Percentiles rank a stretch among this genome's conserved stretches.
Evolutionary conservation across 1,140 invertebrate species (phyloP).

Genomic region (Aricia agestis): DNA sequence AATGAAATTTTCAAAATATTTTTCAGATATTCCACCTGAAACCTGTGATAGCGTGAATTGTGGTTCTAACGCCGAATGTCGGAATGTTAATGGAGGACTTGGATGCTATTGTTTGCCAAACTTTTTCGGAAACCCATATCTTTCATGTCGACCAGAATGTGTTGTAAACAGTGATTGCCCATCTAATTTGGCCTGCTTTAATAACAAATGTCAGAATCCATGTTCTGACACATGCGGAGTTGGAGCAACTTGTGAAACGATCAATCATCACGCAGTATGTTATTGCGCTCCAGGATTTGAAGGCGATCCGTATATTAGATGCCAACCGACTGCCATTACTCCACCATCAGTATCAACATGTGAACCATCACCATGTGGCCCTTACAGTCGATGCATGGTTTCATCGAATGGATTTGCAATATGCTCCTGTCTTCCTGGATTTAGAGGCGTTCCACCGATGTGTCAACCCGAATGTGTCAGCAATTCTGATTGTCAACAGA

Average conservation of each 20-base stretch:
- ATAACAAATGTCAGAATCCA: slow-evolving; percentile 88
- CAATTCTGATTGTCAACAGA: slow-evolving; percentile 87
- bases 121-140: slow-evolving; percentile 84
- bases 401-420: slow-evolving; percentile 83
- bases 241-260: slow-evolving; percentile 83
- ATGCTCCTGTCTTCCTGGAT: slow-evolving; percentile 88
- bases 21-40: slow-evolving; percentile 74
- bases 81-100: slow-evolving; percentile 76
- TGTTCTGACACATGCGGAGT: slow-evolving; percentile 86
- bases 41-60: slow-evolving; percentile 83
- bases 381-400: slow-evolving; percentile 85
- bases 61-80: slow-evolving; percentile 85
- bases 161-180: slow-evolving; percentile 87
- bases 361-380: slow-evolving; percentile 87
- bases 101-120: slow-evolving; percentile 81
- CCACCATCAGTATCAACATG: slow-evolving; percentile 76
- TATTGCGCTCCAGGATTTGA: slow-evolving; percentile 83
- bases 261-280: slow-evolving; percentile 88
- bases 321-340: slow-evolving; percentile 75
- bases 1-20: slow-evolving; percentile 27
- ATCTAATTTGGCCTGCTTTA: slow-evolving; percentile 82
- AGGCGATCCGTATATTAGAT: slow-evolving; percentile 88
- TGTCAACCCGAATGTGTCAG: slow-evolving; percentile 89
- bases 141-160: slow-evolving; percentile 86
- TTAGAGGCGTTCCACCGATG: slow-evolving; percentile 85